These are phyloP conservation scores for Intellagama lesueurii DNA, from an alignment of 2,797 vertebrate species.

Conservation along the genomic window DNA sequence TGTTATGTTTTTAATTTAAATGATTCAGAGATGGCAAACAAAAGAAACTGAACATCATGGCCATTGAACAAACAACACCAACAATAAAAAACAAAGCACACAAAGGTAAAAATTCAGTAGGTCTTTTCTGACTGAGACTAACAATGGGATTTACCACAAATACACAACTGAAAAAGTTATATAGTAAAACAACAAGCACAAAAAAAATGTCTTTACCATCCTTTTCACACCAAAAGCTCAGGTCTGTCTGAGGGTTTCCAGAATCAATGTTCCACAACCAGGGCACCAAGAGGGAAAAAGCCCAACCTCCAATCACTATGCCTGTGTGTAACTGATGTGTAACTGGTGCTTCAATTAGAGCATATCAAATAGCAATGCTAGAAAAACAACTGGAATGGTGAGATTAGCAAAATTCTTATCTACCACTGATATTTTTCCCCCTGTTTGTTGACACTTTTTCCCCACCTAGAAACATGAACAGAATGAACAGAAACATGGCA, in stretches of 20 bases:
- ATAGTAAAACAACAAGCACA: neutral
- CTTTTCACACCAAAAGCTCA: neutral
- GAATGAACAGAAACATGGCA: constrained; percentile 64
- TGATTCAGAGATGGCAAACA: neutral
- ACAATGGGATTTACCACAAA: neutral
- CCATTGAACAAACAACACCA: neutral
- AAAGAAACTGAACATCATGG: neutral
- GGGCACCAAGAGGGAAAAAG: neutral
- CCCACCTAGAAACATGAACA: constrained; percentile 31
- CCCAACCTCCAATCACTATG: neutral
- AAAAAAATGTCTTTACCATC: neutral
- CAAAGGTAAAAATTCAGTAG: neutral
- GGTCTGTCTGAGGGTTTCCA: neutral
- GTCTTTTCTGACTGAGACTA: neutral
- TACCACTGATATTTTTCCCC: neutral
- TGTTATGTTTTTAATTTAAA: neutral
- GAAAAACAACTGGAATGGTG: neutral
- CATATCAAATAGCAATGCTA: neutral
- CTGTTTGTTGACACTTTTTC: neutral
- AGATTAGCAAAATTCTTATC: neutral
- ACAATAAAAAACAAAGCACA: neutral
- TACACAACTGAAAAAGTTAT: neutral
- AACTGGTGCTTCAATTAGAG: neutral
- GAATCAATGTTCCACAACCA: neutral
- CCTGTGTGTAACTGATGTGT: too few species aligned